A percentile compares a stretch with the other conserved stretches of the same genome.
Conservation (phyloP, 2,888 invertebrate genomes). For the Eumacrocentrus americanus region DNA sequence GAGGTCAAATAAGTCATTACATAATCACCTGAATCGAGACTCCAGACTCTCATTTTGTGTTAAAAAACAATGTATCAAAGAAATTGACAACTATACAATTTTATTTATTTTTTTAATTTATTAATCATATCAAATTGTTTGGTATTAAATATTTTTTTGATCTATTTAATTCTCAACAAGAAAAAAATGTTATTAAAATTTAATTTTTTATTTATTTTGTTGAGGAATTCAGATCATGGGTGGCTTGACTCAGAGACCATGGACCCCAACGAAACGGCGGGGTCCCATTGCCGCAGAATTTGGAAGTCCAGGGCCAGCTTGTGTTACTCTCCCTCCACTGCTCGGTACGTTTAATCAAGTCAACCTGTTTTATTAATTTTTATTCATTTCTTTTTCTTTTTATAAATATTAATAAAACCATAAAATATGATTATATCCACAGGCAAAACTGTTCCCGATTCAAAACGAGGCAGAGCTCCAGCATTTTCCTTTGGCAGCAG, state of each 20-base stretch:
- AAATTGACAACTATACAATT: no score
- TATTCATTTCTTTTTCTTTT: constrained; percentile 30
- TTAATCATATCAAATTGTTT: no score
- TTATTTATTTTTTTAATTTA: not conserved
- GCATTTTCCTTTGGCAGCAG: constrained; percentile 81
- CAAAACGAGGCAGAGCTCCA: constrained; percentile 78
- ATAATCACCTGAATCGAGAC: not conserved
- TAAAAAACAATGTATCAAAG: no score
- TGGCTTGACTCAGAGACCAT: constrained; percentile 83
- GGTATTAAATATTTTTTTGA: not conserved
- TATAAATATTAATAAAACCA: no score
- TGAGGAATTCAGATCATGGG: constrained; percentile 62
- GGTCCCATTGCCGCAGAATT: constrained; percentile 89
- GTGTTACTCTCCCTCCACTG: constrained; percentile 79
- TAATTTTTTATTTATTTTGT: not conserved
- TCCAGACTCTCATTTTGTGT: no score
- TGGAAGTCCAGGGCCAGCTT: constrained; percentile 86
- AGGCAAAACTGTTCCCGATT: constrained; percentile 81
- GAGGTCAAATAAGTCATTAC: constrained; percentile 37
- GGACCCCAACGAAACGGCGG: constrained; percentile 88
- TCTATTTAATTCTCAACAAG: not conserved
- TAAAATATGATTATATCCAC: no score
- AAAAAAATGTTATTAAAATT: not conserved
- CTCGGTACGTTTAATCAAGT: constrained; percentile 68
- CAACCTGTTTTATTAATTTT: no score